These are phyloP conservation scores for Neoarius graeffei DNA, from an alignment of 2,113 vertebrate genomes.

Conservation along the genomic window DNA sequence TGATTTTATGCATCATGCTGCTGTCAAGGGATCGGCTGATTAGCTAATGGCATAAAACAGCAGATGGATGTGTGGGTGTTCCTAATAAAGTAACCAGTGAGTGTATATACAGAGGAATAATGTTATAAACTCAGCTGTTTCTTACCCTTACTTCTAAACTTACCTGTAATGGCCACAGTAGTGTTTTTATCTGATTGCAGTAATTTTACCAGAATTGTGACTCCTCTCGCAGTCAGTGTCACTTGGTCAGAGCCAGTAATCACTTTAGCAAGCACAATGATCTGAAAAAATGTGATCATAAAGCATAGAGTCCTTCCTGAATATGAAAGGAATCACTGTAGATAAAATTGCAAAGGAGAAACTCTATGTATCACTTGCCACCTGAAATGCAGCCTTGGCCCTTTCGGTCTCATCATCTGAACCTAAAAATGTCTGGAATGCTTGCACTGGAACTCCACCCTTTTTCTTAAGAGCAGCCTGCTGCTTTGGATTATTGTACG, in stretches of 20 bases:
- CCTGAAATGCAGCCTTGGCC: conserved; percentile 79
- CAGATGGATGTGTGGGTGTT: too few relatives aligned
- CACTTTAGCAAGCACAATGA: conserved; percentile 73
- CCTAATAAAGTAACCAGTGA: too few relatives aligned
- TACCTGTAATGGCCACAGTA: conserved; percentile 72
- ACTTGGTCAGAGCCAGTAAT: conserved; percentile 73
- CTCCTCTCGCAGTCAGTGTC: conserved; percentile 70
- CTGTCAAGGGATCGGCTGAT: too few relatives aligned
- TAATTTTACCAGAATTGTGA: conserved; percentile 68
- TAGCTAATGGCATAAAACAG: too few relatives aligned
- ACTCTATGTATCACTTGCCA: conserved; percentile 46
- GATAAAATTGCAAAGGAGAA: too few relatives aligned
- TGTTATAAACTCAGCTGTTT: background rate
- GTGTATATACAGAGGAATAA: background rate
- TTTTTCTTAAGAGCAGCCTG: conserved; percentile 68
- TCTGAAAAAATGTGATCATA: conserved; percentile 54
- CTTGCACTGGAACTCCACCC: conserved; percentile 64
- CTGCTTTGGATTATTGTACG: conserved; percentile 71
- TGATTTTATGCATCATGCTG: too few relatives aligned
- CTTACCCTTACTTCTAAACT: background rate
- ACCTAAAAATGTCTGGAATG: conserved; percentile 69
- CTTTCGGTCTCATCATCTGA: conserved; percentile 69
- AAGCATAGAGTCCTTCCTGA: background rate
- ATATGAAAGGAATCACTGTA: background rate
- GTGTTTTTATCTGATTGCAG: conserved; percentile 62